These are phyloP conservation scores for Dryadula phaetusa DNA, from an alignment of 2,888 invertebrate species.

Conservation along the genomic window DNA sequence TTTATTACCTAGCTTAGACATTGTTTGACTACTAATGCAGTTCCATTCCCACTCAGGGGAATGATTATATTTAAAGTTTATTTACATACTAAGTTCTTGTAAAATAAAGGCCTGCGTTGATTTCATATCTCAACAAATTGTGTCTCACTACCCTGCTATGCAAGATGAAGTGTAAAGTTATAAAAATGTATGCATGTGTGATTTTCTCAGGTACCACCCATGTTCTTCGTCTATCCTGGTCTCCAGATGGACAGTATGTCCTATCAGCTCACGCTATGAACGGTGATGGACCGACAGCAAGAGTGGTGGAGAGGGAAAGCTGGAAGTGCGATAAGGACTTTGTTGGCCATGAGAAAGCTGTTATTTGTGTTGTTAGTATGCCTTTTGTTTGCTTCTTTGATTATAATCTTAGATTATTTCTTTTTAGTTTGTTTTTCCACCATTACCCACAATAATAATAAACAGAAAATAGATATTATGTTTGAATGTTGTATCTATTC, in stretches of 20 bases:
- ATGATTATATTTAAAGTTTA: background rate
- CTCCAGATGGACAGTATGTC: slow-evolving; percentile 98
- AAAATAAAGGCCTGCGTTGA: too few relatives aligned
- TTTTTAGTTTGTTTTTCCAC: too few relatives aligned
- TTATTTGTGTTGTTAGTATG: slow-evolving; percentile 92
- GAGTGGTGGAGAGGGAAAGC: slow-evolving; percentile 96
- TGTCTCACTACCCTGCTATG: too few relatives aligned
- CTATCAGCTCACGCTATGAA: slow-evolving; percentile 99
- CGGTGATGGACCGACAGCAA: slow-evolving; percentile 98
- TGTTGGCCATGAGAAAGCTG: slow-evolving; percentile 98
- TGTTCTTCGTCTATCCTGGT: slow-evolving; percentile 97
- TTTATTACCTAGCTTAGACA: too few relatives aligned
- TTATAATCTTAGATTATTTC: too few relatives aligned
- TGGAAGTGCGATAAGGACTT: slow-evolving; percentile 98
- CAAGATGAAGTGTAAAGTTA: too few relatives aligned
- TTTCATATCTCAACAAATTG: too few relatives aligned
- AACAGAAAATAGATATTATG: too few relatives aligned
- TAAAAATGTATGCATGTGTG: too few relatives aligned
- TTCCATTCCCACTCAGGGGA: background rate
- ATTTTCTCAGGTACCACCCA: slow-evolving; percentile 93
- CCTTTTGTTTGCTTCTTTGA: background rate
- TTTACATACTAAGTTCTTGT: too few relatives aligned
- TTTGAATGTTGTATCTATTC: too few relatives aligned
- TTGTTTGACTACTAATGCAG: background rate
- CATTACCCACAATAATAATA: too few relatives aligned